phyloP scores from a whole-genome alignment of 2,888 invertebrate genomes.

The Gonocerus acuteangulatus region DNA sequence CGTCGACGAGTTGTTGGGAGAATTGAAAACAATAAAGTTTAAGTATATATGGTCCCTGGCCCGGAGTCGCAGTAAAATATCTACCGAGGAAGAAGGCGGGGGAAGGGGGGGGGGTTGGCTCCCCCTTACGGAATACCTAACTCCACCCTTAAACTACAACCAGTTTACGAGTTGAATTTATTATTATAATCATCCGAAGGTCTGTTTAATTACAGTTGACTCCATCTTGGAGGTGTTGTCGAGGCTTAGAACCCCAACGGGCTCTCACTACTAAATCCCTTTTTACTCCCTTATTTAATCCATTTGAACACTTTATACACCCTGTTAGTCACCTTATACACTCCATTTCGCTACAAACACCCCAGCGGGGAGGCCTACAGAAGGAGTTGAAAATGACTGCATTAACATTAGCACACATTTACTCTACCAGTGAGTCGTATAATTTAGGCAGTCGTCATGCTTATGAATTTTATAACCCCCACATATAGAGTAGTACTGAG shows the following conservation, averaged over 20 bases:
- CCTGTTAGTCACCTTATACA: too few relatives aligned
- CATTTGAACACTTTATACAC: neutral
- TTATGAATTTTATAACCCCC: too few relatives aligned
- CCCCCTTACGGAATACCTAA: constrained; percentile 1
- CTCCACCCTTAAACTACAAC: neutral
- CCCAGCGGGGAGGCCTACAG: too few relatives aligned
- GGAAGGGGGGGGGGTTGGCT: neutral
- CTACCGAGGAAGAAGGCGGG: neutral
- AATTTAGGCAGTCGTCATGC: too few relatives aligned
- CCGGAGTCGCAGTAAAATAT: constrained; percentile 5
- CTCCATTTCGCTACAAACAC: too few relatives aligned
- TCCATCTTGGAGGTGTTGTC: constrained; percentile 15
- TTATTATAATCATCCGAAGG: constrained; percentile 23
- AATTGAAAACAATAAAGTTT: constrained; percentile 26
- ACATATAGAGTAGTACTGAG: too few relatives aligned
- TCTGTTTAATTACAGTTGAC: constrained; percentile 22
- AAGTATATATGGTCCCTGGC: constrained; percentile 17
- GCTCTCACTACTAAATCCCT: constrained; percentile 8
- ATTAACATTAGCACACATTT: too few relatives aligned
- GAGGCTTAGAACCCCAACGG: neutral
- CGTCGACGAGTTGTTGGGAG: constrained; percentile 8
- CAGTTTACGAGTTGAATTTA: constrained; percentile 21
- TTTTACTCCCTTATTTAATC: constrained; percentile 6
- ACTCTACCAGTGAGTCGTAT: too few relatives aligned
- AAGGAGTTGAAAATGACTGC: too few relatives aligned